A percentile compares a stretch with the other conserved stretches of the same genome.
Evolutionary conservation across 2,113 vertebrate species (phyloP).

Genomic region (Axis porcinus): DNA sequence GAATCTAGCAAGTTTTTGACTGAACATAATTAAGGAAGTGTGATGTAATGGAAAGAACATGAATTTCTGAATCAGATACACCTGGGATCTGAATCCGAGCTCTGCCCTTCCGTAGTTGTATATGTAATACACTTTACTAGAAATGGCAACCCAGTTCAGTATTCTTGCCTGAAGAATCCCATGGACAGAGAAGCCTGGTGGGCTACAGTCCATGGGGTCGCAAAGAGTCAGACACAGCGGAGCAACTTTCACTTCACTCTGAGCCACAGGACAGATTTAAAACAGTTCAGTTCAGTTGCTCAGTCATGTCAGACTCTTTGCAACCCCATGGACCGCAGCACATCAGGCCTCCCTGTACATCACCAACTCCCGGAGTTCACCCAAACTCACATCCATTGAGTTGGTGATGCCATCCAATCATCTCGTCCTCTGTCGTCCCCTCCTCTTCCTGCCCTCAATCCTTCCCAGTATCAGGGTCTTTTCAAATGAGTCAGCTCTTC

Average conservation of each 20-base stretch:
- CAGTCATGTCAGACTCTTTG: neutral
- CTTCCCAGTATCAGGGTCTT: neutral
- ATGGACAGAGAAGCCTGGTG: neutral
- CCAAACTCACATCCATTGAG: neutral
- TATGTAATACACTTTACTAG: neutral
- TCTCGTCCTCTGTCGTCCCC: neutral
- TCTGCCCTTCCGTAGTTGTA: neutral
- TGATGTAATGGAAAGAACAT: neutral
- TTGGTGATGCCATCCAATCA: neutral
- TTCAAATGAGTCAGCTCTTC: neutral
- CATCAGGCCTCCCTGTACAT: neutral
- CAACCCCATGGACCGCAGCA: neutral
- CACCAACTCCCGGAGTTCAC: neutral
- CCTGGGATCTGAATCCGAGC: neutral
- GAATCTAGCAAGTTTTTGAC: constrained; percentile 25
- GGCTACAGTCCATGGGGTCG: neutral
- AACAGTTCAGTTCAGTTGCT: neutral
- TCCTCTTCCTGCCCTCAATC: neutral
- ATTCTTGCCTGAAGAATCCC: neutral
- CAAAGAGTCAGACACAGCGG: neutral
- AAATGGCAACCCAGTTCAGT: neutral
- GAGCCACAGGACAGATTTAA: neutral
- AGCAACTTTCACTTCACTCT: neutral
- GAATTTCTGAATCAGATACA: neutral
- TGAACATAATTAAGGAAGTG: neutral